Percentiles rank a stretch among this genome's conserved stretches.
phyloP scores from a whole-genome alignment of 1,140 invertebrate species.

The Drosophila sulfurigaster region DNA sequence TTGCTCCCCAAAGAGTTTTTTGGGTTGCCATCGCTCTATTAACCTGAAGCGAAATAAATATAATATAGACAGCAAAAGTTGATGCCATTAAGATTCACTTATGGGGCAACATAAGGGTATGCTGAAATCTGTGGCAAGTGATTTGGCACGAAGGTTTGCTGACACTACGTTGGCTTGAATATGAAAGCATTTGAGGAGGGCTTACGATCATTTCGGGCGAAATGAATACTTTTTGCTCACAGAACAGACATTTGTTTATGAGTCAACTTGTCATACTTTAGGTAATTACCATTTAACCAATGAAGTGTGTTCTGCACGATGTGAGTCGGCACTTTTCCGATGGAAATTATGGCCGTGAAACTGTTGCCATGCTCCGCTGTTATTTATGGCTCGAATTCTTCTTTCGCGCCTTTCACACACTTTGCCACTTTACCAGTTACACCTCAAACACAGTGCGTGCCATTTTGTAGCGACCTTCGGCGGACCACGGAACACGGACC shows the following conservation, averaged over 20 bases:
- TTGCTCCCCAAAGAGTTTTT: constrained; percentile 27
- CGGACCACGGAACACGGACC: neutral
- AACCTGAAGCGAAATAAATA: neutral
- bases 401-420: neutral
- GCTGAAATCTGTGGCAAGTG: constrained; percentile 15
- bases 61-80: constrained; percentile 22
- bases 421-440: neutral
- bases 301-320: constrained; percentile 9
- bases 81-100: constrained; percentile 46
- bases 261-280: constrained; percentile 33
- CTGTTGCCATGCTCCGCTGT: constrained; percentile 2
- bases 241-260: constrained; percentile 32
- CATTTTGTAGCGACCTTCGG: constrained; percentile 12
- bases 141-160: constrained; percentile 1
- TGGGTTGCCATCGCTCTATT: constrained; percentile 4
- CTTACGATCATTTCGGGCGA: constrained; percentile 1
- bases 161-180: constrained; percentile 24
- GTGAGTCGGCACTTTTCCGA: constrained; percentile 2
- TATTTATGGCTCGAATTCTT: neutral
- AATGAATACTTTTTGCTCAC: neutral
- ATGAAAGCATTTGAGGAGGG: constrained; percentile 6
- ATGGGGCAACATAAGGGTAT: constrained; percentile 7
- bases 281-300: constrained; percentile 32
- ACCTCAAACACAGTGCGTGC: constrained; percentile 13
- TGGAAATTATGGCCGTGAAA: constrained; percentile 4